Evolutionary conservation across 2,797 vertebrate species (phyloP).

Genomic region (Gobio occitaniae): DNA sequence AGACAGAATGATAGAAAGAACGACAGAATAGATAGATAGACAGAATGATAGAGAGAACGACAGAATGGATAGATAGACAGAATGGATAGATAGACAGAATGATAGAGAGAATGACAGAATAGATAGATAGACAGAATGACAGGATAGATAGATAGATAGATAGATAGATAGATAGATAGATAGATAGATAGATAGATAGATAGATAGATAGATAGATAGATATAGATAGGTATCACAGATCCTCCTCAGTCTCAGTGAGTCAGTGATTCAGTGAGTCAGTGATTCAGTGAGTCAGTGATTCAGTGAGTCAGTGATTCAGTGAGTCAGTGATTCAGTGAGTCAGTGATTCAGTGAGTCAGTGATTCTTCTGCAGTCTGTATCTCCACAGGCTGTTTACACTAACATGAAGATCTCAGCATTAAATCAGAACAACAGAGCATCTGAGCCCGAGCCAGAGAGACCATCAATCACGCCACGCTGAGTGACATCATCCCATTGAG

Average conservation of each 20-base stretch:
- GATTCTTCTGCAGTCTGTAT: no score
- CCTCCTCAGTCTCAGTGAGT: no score
- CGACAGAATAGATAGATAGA: not conserved
- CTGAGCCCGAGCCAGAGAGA: not conserved
- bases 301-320: no score
- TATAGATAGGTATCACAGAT: no score
- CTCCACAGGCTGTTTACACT: no score
- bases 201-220: not conserved
- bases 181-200: not conserved
- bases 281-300: no score
- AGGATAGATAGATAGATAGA: rapidly evolving
- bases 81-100: not conserved
- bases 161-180: not conserved
- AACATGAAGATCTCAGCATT: no score
- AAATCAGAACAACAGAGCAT: no score
- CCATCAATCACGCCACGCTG: not conserved
- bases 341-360: no score
- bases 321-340: no score
- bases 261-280: no score
- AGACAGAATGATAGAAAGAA: not conserved
- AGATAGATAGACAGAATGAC: no score
- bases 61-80: not conserved
- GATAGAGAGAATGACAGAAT: not conserved
- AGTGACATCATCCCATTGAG: constrained; percentile 51
- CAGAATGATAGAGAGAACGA: not conserved